phyloP scores from a whole-genome alignment of 2,888 invertebrate species.

The Leptinotarsa juncta region DNA sequence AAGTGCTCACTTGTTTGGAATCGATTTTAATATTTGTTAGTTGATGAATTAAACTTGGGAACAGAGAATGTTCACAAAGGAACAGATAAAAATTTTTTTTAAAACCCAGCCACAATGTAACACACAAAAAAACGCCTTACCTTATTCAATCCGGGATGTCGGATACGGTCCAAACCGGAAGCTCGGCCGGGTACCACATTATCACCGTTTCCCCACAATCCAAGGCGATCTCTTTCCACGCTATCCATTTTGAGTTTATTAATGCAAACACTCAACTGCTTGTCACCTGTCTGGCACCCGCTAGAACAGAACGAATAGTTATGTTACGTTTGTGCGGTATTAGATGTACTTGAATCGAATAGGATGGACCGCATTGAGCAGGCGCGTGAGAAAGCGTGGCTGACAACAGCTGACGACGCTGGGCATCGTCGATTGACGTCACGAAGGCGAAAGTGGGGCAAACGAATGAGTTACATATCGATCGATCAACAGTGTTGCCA shows the following conservation, averaged over 20 bases:
- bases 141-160: constrained; percentile 55
- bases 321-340: constrained; percentile 27
- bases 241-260: constrained; percentile 29
- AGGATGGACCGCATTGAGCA: constrained; percentile 1
- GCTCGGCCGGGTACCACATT: constrained; percentile 49
- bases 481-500: neutral
- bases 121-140: constrained; percentile 40
- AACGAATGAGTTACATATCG: neutral
- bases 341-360: constrained; percentile 16
- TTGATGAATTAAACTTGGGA: no score
- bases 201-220: constrained; percentile 56
- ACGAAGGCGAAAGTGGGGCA: neutral
- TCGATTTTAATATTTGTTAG: no score
- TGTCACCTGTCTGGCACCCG: constrained; percentile 33
- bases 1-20: no score
- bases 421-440: constrained; percentile 9
- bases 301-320: constrained; percentile 31
- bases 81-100: no score
- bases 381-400: constrained; percentile 20
- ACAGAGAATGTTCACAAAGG: no score
- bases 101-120: neutral
- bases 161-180: constrained; percentile 54
- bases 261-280: constrained; percentile 19
- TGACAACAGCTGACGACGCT: constrained; percentile 12
- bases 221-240: constrained; percentile 55